Base-by-base conservation (phyloP, 2,113 vertebrate species). In the Gasterosteus nipponicus region DNA sequence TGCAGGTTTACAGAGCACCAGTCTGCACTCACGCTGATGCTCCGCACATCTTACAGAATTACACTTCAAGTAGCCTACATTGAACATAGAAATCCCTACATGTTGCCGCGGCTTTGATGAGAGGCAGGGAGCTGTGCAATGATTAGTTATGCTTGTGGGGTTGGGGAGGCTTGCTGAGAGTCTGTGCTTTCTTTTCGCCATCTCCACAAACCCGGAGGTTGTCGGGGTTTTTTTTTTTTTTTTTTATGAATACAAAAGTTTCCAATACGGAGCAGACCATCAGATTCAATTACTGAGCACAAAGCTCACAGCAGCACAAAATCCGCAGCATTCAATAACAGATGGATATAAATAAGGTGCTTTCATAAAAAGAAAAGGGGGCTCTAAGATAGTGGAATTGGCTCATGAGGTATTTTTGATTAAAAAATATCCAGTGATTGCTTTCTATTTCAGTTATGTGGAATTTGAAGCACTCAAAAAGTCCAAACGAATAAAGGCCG, bases 261-360 rank as follows among this genome's bases (percentile, higher is more conserved):
- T 86, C 80, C 81, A 78, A 84, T 79, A 82, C 63, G 70, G 83
- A 89, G 47, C 60, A 57, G 42, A 70, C 73, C 80, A 79, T 78
- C 77, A 71, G 71, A 87, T 82, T 88, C 89, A 85, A 89, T 91
- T 88, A 88, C 73, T 14, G 74, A 79, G 76, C 82, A 85, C 78
- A 87, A 87, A 87, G 85, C 69, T 73, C 73, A 66, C 35, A 77
- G 65, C 68, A 22, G 63, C 53, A 73, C 78, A 62, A 76, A 87
- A 80, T 41, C 65, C 41, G 10, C 65, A 73, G 77, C 56, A 62
- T 83, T 81, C 73, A 87, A 35, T 78, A 73, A 80, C 73, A 66
- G 84, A 83, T 86, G 75, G 77, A 73, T 80, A 83, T 81, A 74
- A 77, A 82, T 68, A 77, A 85, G 65, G 49, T 71, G 64, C 73